Base-by-base conservation (phyloP, 2,113 vertebrate species). In the Pseudorhombus dupliciocellatus region DNA sequence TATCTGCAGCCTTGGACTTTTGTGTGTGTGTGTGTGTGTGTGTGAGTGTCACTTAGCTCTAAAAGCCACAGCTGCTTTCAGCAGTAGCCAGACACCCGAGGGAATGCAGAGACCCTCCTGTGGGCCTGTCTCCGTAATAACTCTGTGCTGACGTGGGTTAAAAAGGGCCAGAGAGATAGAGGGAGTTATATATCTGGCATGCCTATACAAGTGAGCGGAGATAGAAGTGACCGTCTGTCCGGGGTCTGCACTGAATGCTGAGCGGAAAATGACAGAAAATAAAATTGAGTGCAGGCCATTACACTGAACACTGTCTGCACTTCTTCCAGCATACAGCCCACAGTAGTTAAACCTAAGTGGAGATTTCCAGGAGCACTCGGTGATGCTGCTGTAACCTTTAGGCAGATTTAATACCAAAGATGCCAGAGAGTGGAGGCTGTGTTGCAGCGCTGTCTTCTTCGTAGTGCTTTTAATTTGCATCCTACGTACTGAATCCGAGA, bases 391-490 rank as follows among this genome's bases (percentile, higher is more conserved):
- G 55, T 77, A 83, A 86, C 83, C 76, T 87, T 85, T 70, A 63
- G 58, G 50, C 70, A 77, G 66, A 76, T 88, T 83, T 77, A 78
- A 75, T 55, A 58, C 31, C 3, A 2, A 68, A 72, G 64, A 70
- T 74, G 5, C 74, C 60, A 73, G 78, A 70, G 73, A 55, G 22
- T 34, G 31, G 52, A 73, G 40, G 54, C 59, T 79, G 67, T 77
- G 61, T 74, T 82, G 57, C 50, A 59, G 37, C 26, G 7, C 60
- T 64, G 50, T 75, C 70, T 51, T 57, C 48, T 56, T 77, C 20
- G 8, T 70, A 57, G 54, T 63, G 56, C 68, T 86, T 88, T 87
- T 81, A 76, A 87, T 88, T 83, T 83, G 66, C 57, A 78, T 69
- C 71, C 56, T 58, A 57, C 66, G 74, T 69, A 60, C 67, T 40